These are phyloP conservation scores for Samia ricini DNA, from an alignment of 1,140 invertebrate species.

Conservation along the genomic window DNA sequence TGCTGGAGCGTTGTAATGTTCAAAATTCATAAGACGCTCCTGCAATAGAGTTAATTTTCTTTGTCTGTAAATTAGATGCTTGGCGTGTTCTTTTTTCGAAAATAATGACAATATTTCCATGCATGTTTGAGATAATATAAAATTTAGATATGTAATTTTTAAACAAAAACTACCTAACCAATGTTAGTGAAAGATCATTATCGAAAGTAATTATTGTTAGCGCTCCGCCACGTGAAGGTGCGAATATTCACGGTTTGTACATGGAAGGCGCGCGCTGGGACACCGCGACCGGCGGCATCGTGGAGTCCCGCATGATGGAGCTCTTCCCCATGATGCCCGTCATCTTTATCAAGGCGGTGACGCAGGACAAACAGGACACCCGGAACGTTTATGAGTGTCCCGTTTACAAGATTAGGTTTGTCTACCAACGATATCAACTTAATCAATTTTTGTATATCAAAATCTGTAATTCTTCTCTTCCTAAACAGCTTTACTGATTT, in stretches of 20 bases:
- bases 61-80: no score
- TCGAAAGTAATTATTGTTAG: slow-evolving; percentile 54
- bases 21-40: no score
- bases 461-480: background rate
- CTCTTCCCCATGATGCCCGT: slow-evolving; percentile 94
- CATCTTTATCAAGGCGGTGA: slow-evolving; percentile 92
- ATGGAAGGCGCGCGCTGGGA: slow-evolving; percentile 98
- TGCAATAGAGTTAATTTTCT: no score
- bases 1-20: no score
- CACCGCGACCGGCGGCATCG: slow-evolving; percentile 84
- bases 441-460: slow-evolving; percentile 11
- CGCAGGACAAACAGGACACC: slow-evolving; percentile 92
- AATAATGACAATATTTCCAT: no score
- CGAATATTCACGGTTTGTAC: slow-evolving; percentile 92
- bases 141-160: no score
- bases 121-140: no score
- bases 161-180: no score
- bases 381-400: slow-evolving; percentile 95
- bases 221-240: slow-evolving; percentile 91
- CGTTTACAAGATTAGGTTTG: slow-evolving; percentile 91
- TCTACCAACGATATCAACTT: no score
- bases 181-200: no score
- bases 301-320: slow-evolving; percentile 92
- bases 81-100: no score
- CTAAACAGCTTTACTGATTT: no score